Evolutionary conservation across 2,888 invertebrate species (phyloP).

Genomic region (Volucella zonaria): DNA sequence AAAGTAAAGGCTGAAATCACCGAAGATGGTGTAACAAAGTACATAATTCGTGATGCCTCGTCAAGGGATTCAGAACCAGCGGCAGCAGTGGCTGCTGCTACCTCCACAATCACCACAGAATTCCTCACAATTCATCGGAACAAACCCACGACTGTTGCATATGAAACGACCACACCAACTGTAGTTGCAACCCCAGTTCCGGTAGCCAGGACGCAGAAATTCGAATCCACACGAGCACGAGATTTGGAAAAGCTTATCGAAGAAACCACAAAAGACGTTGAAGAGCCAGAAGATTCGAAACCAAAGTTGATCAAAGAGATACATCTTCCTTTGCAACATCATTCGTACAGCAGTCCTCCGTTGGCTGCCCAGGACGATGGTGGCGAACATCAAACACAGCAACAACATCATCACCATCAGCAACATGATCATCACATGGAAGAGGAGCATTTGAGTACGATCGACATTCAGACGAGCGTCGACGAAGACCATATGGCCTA

Average conservation of each 20-base stretch:
- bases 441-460: conserved; percentile 77
- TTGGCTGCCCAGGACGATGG: conserved; percentile 33
- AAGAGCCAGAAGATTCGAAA: conserved; percentile 80
- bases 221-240: conserved; percentile 78
- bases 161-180: conserved; percentile 58
- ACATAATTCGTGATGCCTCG: conserved; percentile 77
- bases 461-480: conserved; percentile 79
- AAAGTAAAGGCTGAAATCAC: conserved; percentile 79
- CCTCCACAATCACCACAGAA: conserved; percentile 76
- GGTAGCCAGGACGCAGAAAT: conserved; percentile 46
- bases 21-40: conserved; percentile 79
- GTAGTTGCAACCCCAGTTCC: conserved; percentile 57
- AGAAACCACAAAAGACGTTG: conserved; percentile 82
- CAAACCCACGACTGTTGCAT: conserved; percentile 75
- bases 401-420: conserved; percentile 50
- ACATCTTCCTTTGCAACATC: conserved; percentile 76
- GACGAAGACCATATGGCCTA: conserved; percentile 80
- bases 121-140: conserved; percentile 76
- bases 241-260: conserved; percentile 81
- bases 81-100: conserved; percentile 55
- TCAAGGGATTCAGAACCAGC: conserved; percentile 74
- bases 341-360: conserved; percentile 61
- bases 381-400: conserved; percentile 19
- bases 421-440: conserved; percentile 65
- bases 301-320: conserved; percentile 79